Evolutionary conservation across 2,113 vertebrate genomes (phyloP), one percentile per base, ranked within the genome.

Genomic region (Eublepharis macularius): DNA sequence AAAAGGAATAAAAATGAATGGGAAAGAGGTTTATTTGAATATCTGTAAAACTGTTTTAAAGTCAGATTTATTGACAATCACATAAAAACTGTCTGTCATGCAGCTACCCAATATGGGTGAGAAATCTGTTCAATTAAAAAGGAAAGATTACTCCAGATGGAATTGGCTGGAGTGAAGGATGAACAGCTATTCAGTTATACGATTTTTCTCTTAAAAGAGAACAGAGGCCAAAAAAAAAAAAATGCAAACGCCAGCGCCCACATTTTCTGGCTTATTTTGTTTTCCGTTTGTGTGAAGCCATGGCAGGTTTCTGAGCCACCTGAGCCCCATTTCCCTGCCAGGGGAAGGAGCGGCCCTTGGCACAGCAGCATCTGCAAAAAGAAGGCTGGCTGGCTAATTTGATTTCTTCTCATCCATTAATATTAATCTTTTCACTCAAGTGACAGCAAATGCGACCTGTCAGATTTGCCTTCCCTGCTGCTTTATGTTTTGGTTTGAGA

Each of bases 21-120:
- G 87, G 93, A 88, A 92, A 75, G 80, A 87, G 82, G 82, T 4
- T 91, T 89, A 68, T 90, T 93, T 94, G 87, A 94, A 94, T 90
- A 90, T 92, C 89, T 81, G 86, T 0, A 82, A 69, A 85, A 82
- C 76, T 88, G 86, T 88, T 93, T 93, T 84, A 90, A 84, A 92
- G 16, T 75, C 66, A 81, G 72, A n/a, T 94, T 95, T 92, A 89
- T 91, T 96, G 95, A 92, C 91, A 93, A 87, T 90, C 83, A 69
- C 2, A 68, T 94, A 94, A 94, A 63, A 92, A 87, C 76, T 93
- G 83, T 76, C 91, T 94, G 88, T 86, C 96, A 96, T 94, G 92
- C 91, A 93, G 94, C 89, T 75, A 86, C 36, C 84, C 93, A 95
- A 86, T 95, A 95, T 96, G 96, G 91, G 54, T 82, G 39, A 73